Evolutionary conservation across 2,113 vertebrate species (phyloP), one percentile per base, ranked within the genome.

Genomic region (Girardinichthys multiradiatus): DNA sequence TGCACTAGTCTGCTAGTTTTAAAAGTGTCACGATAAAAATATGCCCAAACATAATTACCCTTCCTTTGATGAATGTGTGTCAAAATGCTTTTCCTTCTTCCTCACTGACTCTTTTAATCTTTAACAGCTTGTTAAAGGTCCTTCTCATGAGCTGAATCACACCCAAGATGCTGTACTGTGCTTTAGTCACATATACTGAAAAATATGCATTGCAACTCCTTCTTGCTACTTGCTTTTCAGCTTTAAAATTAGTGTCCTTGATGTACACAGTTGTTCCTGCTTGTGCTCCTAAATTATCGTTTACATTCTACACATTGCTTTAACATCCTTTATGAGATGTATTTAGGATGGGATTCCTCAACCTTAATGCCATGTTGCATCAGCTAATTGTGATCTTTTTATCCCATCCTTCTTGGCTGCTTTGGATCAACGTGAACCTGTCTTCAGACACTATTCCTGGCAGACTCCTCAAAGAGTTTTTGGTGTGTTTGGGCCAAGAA

Each of bases 341-440:
- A 61, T 61, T 30, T 9, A 61, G 61, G 31, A 17, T 28, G 30
- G 26, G 33, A 35, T 21, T 10, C 26, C 29, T 62, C 24, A 48
- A 48, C 29, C 31, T 63, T 33, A 45, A 63, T 31, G 37, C 14
- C 21, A 29, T 19, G 21, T 71, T 71, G 39, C 69, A 62, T 71
- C 69, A 71, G 68, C 21, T 42, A 60, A 48, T 31, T 45, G 57
- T 48, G 39, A 71, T 24, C 21, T 39, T 48, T 71, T 62, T 59
- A 62, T 62, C 58, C 31, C 58, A 0, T 4, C 27, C 19, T 42
- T 39, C 33, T 30, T 21, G 6, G 12, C 26, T 60, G 35, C 19
- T 21, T 9, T 45, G 57, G 21, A 61, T 60, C 26, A 42, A 10
- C 39, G 48, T 26, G 21, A 48, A 24, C 37, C 28, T 1, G 15